Evolutionary conservation across 2,888 invertebrate species (phyloP), one percentile per base, ranked within the genome.

Genomic region (Geophilus truncorum): DNA sequence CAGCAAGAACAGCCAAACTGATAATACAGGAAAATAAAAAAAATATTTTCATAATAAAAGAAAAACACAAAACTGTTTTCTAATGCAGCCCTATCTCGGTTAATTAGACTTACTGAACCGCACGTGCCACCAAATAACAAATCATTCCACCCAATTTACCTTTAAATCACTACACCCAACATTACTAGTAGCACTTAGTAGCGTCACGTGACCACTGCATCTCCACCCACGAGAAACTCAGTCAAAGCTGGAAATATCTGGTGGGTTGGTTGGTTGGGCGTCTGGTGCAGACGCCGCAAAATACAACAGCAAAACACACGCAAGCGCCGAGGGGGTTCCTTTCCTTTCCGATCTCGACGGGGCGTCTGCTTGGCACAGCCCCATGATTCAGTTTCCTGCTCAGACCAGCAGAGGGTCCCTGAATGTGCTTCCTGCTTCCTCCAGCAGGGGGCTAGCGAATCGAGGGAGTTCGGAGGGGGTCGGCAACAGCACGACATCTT

Each of bases 361-460:
- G 78, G 45, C 78, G 70, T 28, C 28, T 70, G 70, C 45, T 40
- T 78, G 78, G 79, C 57, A 62, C 57, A 62, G 62, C 57, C 79
- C 79, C 79, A 36, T 79, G 79, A 79, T 57, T 79, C 79, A 79
- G 79, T 79, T 79, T 79, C 79, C 79, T 79, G 79, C 32, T 62
- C 62, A 57, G 45, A 51, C 25, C 45, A 30, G 36, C 40, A 36
- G 51, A 78, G 51, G 78, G 78, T 32, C 28, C 34, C 79, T 79
- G 28, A 79, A 62, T 32, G 62, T 30, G 79, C 36, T 79, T 79
- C 79, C 79, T 79, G 79, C 79, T 79, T 79, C 79, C 62, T 57
- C 57, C 79, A 62, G 57, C 79, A 62, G 79, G 79, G 62, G 79
- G 62, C 18, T 9, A 70, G 25, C 30, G 45, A 45, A 40, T 40